Base-by-base conservation (phyloP, 2,888 invertebrate species). In the Tetragonisca angustula region DNA sequence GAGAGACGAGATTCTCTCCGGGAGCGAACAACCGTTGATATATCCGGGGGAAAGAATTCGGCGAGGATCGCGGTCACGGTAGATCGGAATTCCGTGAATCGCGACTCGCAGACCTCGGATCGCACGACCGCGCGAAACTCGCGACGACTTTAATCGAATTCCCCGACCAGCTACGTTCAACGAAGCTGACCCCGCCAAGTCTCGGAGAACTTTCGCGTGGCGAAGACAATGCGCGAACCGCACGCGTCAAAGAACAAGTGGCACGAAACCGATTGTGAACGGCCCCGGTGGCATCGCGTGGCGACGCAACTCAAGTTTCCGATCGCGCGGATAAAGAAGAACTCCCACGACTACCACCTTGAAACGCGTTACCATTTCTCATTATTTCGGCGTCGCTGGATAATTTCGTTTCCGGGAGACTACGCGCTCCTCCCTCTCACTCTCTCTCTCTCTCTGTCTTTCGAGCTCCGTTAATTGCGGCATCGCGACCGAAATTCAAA, bases 101-200 rank as follows among this genome's bases (percentile, higher is more conserved):
- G 43, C 36, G 17, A 17, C 21, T 43, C 50, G 19, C 17, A 27
- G 67, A 72, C 43, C 43, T 77, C 67, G 59, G 19, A 4, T 15
- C 68, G 69, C 32, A 61, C 62, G 43, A 27, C 3, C 59, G 24
- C 59, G 24, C 65, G 54, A 21, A 79, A 50, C 59, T 32, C 80
- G 69, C 64, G n/a, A 3, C 52, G 71, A 32, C 70, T 69, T 86
- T 86, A 86, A 86, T 86, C 86, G 78, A 86, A 87, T 86, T 86
- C 86, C 59, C 43, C 68, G 56, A 27, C 68, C n/a, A n/a, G 68
- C 19, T 62, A 11, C 43, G 72, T 68, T 81, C 50, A 61, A 43
- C 73, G 67, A 56, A 84, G 68, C 75, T 78, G 2, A 65, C 75
- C 67, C 64, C n/a, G n/a, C n/a, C 79, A 77, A 80, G 80, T 87